Percentiles rank a stretch among this genome's conserved stretches.
Evolutionary conservation across 2,888 invertebrate species (phyloP).

Genomic region (Tinea pellionella): DNA sequence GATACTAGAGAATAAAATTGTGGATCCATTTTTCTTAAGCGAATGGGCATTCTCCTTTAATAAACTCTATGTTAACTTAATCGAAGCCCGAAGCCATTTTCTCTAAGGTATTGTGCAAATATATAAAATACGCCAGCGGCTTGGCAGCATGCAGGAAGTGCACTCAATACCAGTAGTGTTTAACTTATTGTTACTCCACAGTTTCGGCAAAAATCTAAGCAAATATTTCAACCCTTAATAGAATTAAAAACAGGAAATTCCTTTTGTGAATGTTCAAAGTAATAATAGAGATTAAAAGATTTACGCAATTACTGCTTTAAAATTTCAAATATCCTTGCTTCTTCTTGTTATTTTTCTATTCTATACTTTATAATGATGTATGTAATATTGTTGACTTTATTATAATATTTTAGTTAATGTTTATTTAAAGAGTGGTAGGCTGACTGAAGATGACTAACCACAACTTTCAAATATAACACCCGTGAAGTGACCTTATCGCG

Average conservation of each 20-base stretch:
- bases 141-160: conserved; percentile 36
- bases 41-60: background rate
- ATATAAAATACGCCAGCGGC: conserved; percentile 55
- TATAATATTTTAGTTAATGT: too few relatives aligned
- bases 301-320: background rate
- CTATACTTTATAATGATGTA: too few relatives aligned
- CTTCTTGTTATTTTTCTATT: too few relatives aligned
- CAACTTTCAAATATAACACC: too few relatives aligned
- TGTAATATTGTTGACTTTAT: too few relatives aligned
- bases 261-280: background rate
- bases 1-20: too few relatives aligned
- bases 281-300: background rate
- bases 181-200: background rate
- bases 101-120: conserved; percentile 45
- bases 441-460: too few relatives aligned
- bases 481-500: too few relatives aligned
- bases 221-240: background rate
- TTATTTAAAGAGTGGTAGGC: too few relatives aligned
- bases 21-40: too few relatives aligned
- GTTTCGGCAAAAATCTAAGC: background rate
- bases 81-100: conserved; percentile 7
- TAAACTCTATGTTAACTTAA: conserved; percentile 6
- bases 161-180: conserved; percentile 16
- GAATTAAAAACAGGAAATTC: background rate
- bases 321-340: too few relatives aligned